Evolutionary conservation across 2,113 vertebrate species (phyloP).

Genomic region (Genyomyrus donnyi): DNA sequence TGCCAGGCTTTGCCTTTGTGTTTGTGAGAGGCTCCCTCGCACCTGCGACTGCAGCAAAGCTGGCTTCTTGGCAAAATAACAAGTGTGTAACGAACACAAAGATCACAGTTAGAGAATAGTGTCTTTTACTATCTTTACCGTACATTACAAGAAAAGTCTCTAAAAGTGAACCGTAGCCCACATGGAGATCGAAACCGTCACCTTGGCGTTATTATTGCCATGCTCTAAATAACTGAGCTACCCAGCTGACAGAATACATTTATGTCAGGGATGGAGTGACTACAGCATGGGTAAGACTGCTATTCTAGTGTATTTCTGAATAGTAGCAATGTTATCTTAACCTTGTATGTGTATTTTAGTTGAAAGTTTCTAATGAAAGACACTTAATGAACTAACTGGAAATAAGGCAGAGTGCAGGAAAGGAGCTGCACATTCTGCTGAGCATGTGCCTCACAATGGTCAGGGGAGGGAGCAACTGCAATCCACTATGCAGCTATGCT

Average conservation of each 20-base stretch:
- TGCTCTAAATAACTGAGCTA: background rate
- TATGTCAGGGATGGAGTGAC: background rate
- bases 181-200: background rate
- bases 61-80: background rate
- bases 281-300: background rate
- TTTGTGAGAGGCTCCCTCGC: background rate
- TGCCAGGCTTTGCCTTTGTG: background rate
- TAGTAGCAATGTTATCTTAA: background rate
- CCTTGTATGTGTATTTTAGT: background rate
- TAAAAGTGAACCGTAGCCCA: background rate
- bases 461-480: background rate
- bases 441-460: background rate
- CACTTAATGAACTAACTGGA: background rate
- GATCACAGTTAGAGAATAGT: background rate
- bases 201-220: background rate
- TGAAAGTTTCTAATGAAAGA: background rate
- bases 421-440: background rate
- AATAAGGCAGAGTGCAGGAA: background rate
- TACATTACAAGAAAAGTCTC: background rate
- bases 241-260: background rate
- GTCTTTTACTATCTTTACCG: background rate
- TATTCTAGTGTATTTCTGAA: background rate
- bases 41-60: background rate
- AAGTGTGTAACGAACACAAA: background rate
- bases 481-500: background rate